Evolutionary conservation across 92 coral and sea anemone species (phyloP), one percentile per base, ranked within the genome.

Genomic region (Phenganax marumi): DNA sequence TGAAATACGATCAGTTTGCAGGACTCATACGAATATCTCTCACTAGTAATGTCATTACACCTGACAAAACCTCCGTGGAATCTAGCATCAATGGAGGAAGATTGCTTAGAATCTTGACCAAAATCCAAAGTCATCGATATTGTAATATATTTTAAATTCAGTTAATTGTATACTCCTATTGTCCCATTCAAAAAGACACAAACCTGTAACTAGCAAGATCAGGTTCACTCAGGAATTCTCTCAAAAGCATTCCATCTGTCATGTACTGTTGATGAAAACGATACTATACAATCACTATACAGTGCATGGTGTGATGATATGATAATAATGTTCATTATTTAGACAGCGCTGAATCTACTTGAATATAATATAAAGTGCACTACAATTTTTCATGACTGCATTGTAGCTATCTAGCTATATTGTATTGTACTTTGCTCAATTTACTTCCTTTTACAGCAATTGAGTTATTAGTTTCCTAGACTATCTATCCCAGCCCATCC

Each of bases 191-290:
- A 8, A 18, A 19, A 8, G 0, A 13, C 18, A 76, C 25, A 66
- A 68, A 96, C 99, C 99, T 96, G 89, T 96, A 96, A 72, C 99
- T 91, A 56, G 93, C 97, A 24, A 96, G 91, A 80, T 96, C 99
- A 50, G 99, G 99, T 81, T 96, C 99, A 77, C 99, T 71, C 55
- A 96, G 92, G 73, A 96, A 92, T 87, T 96, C 99, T 0, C 97
- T 88, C 50, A 96, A 81, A 66, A 96, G 89, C 99, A 96, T 96
- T 65, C 99, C 99, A 66, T 96, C 99, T n/a, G 99, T 96, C 99
- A 96, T 96, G 75, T 96, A 96, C 99, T 96, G 87, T 21, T 70
- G n/a, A 43, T 50, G 61, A 58, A 64, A 70, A 6, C 18, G 47
- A 18, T 33, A 33, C 43, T 33, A 46, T 43, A 57, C 33, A 47